Evolutionary conservation across 2,113 vertebrate genomes (phyloP), one percentile per base, ranked within the genome.

Genomic region (Sclerurus mexicanus): DNA sequence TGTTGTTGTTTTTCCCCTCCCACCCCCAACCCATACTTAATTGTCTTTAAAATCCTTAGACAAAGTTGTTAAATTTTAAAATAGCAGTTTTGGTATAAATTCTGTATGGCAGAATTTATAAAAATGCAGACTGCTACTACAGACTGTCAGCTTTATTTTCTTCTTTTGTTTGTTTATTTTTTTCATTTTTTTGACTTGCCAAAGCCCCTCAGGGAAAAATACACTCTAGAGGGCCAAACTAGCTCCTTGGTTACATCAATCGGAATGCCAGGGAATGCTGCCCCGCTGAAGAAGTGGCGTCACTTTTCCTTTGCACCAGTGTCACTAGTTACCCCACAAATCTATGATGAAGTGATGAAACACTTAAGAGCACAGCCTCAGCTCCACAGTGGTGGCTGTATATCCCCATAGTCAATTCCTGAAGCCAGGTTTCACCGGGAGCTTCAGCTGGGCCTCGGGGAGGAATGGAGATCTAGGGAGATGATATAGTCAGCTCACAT

Each of bases 31-130:
- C 39, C 63, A 6, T 39, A 49, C 7, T 40, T 47, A 79, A 80
- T 64, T 82, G 8, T 68, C 21, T 93, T 86, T 95, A 93, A 90
- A 92, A 85, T 89, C 39, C 18, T 84, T 78, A 94, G 94, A 97
- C 89, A 96, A 97, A 92, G 97, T 95, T 95, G 91, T 94, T 91
- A 96, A 96, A 96, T 63, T 95, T 82, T 97, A 97, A 97, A 97
- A 96, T 85, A 97, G 89, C 96, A 96, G 95, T 97, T 98, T 96
- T 80, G 16, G 81, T 97, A 98, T 33, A 97, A 98, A 97, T 93
- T 95, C 84, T 84, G 74, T 96, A 90, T 23, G 76, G 44, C 86
- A 95, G 81, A 95, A 97, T 95, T 96, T 96, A 97, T 39, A 96
- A 97, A 97, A 96, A 89, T 46, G 44, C 50, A 88, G 84, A 88